phyloP scores from a whole-genome alignment of 37 sponge, comb jelly and placozoan species.

The Halichondria panicea region DNA sequence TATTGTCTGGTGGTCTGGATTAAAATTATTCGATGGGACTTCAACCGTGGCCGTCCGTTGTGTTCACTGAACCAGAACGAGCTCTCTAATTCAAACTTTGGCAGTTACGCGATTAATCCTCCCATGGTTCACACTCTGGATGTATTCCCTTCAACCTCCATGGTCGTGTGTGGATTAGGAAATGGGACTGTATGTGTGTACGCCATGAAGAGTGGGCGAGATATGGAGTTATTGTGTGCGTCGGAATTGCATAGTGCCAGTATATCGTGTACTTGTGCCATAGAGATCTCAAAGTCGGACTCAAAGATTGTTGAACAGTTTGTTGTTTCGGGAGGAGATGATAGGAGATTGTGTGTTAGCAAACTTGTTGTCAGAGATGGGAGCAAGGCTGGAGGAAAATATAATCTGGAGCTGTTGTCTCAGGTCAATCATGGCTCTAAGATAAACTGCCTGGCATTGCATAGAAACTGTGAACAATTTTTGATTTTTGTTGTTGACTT shows the following conservation, averaged over 20 bases:
- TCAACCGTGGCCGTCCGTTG: slow-evolving; percentile 27
- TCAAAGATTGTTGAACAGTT: background rate
- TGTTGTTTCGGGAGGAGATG: slow-evolving; percentile 72
- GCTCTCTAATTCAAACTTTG: background rate
- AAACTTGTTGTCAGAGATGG: background rate
- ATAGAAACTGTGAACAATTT: background rate
- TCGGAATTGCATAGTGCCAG: slow-evolving; percentile 17
- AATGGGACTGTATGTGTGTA: slow-evolving; percentile 55
- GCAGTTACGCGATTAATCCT: slow-evolving; percentile 49
- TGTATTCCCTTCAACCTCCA: background rate
- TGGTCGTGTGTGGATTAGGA: slow-evolving; percentile 55
- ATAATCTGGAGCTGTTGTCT: too few relatives aligned
- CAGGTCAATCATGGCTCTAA: background rate
- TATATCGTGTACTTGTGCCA: slow-evolving; percentile 12
- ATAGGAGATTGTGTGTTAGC: slow-evolving; percentile 35
- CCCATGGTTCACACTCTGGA: slow-evolving; percentile 68
- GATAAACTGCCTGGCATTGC: background rate
- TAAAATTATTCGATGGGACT: slow-evolving; percentile 60
- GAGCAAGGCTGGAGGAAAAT: too few relatives aligned
- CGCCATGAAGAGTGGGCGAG: background rate
- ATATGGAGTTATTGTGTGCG: background rate
- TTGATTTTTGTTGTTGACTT: background rate
- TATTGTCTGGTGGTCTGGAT: slow-evolving; percentile 67
- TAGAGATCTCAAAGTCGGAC: background rate
- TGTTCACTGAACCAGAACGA: background rate